Conservation (phyloP, 2,888 invertebrate species). For the Lasioglossum villosulum region DNA sequence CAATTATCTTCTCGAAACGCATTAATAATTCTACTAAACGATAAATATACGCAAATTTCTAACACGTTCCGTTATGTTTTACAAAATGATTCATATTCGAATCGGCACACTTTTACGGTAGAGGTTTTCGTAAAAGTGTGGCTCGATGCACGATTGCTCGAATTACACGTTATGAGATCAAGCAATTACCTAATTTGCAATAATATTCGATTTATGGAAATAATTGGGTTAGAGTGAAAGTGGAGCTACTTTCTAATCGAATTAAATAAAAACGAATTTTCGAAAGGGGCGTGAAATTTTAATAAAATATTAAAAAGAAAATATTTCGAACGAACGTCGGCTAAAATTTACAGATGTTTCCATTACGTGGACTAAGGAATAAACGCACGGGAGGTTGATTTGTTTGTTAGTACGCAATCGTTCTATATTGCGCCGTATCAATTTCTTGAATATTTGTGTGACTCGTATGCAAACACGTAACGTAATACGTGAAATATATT, state of each 20-base stretch:
- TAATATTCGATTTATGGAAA: not conserved
- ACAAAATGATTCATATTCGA: not conserved
- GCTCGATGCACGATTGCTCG: not conserved
- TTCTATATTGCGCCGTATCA: constrained; percentile 69
- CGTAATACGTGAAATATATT: constrained; percentile 19
- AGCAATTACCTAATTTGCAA: not conserved
- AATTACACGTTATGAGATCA: not conserved
- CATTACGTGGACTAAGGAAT: constrained; percentile 27
- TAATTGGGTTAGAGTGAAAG: not conserved
- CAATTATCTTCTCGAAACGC: not conserved
- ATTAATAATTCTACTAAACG: not conserved
- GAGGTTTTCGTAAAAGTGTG: not conserved
- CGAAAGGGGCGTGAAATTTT: not conserved
- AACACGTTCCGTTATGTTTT: not conserved
- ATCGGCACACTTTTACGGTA: not conserved
- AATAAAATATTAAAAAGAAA: not conserved
- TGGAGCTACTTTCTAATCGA: not conserved
- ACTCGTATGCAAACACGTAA: constrained; percentile 45
- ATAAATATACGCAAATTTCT: not conserved
- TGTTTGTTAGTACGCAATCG: constrained; percentile 51
- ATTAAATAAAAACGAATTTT: not conserved
- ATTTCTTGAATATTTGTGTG: constrained; percentile 46
- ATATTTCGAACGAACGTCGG: not conserved
- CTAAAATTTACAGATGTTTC: constrained; percentile 1
- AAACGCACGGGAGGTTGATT: constrained; percentile 36